Conservation (phyloP, 2,113 vertebrate species). For the Alethe diademata region DNA sequence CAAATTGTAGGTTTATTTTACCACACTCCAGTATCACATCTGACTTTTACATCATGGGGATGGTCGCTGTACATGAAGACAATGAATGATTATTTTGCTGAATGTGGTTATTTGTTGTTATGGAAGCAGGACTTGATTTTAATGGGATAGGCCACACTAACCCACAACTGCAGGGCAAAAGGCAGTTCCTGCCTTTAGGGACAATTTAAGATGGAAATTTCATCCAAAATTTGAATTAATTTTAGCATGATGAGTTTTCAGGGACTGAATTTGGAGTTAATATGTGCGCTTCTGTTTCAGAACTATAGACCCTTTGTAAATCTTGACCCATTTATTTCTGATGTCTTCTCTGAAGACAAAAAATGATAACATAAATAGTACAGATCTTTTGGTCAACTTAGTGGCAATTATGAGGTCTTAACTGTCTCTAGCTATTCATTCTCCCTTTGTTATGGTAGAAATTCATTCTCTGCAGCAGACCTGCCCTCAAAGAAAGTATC, state of each 20-base stretch:
- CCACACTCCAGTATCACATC: not conserved
- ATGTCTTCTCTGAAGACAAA: not conserved
- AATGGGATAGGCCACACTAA: not conserved
- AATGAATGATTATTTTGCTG: not conserved
- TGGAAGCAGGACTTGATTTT: not conserved
- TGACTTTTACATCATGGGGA: not conserved
- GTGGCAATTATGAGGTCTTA: not conserved
- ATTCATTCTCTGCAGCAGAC: not conserved
- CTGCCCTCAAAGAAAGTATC: not conserved
- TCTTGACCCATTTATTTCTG: not conserved
- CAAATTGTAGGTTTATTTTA: not conserved
- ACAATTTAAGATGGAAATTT: not conserved
- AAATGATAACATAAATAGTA: not conserved
- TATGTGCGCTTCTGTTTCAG: not conserved
- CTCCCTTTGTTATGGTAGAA: not conserved
- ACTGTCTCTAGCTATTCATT: not conserved
- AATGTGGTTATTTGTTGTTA: not conserved
- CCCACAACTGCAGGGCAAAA: not conserved
- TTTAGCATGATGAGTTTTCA: not conserved
- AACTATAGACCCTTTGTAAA: not conserved
- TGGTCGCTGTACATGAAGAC: not conserved
- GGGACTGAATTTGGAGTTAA: not conserved
- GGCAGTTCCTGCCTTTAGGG: not conserved
- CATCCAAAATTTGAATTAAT: not conserved
- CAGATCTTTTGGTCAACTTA: not conserved